Evolutionary conservation across 1,140 invertebrate species (phyloP).

Genomic region (Oryzaephilus surinamensis): DNA sequence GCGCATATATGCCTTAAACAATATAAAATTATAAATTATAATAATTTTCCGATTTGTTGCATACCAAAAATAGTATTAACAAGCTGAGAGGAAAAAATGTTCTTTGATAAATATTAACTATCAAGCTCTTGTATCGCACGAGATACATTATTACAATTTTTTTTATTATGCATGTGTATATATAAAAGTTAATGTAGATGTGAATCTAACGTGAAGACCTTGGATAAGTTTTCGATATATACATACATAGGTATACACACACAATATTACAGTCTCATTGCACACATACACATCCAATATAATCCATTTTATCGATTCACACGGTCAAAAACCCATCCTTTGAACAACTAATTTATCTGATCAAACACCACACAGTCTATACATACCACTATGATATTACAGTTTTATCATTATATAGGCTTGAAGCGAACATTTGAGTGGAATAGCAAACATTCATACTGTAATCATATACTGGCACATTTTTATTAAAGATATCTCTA

Average conservation of each 20-base stretch:
- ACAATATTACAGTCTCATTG: slow-evolving; percentile 2
- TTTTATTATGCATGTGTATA: not conserved
- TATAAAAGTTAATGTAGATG: not conserved
- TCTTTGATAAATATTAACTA: too few species aligned
- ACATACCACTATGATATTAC: slow-evolving; percentile 24
- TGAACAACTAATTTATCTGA: slow-evolving; percentile 27
- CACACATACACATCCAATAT: slow-evolving; percentile 23
- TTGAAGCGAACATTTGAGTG: slow-evolving; percentile 5
- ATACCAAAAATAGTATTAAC: too few species aligned
- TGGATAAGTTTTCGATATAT: slow-evolving; percentile 9
- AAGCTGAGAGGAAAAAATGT: too few species aligned
- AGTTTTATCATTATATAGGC: slow-evolving; percentile 16
- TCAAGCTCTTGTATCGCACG: too few species aligned
- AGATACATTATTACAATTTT: not conserved
- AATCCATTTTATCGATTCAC: slow-evolving; percentile 31
- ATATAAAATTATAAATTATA: too few species aligned
- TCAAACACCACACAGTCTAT: slow-evolving; percentile 22
- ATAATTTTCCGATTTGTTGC: too few species aligned
- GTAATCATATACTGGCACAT: slow-evolving; percentile 24
- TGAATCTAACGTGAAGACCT: slow-evolving; percentile 6
- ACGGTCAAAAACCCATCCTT: slow-evolving; percentile 29
- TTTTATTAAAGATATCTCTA: slow-evolving; percentile 24
- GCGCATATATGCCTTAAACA: too few species aligned
- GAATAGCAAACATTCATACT: slow-evolving; percentile 16
- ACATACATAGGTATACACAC: slow-evolving; percentile 7